Percentiles rank a stretch among this genome's conserved stretches.
Evolutionary conservation across 2,888 invertebrate species (phyloP).

Genomic region (Leucania comma): DNA sequence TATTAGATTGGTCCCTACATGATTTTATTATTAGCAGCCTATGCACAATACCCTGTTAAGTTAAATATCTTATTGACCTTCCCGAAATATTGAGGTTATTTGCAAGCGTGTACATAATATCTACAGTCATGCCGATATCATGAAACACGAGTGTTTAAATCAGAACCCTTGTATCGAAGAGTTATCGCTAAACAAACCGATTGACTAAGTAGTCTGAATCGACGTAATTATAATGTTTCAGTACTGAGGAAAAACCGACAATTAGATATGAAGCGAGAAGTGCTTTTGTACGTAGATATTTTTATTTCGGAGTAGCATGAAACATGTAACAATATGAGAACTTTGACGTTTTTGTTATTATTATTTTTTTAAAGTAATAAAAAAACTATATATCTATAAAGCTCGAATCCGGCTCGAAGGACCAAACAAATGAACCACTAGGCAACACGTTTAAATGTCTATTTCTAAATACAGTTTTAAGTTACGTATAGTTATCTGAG

Average conservation of each 20-base stretch:
- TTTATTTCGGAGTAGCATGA: background rate
- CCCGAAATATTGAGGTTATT: conserved; percentile 7
- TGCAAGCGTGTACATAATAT: background rate
- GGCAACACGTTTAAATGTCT: too few relatives aligned
- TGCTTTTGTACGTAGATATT: background rate
- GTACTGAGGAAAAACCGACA: conserved; percentile 61
- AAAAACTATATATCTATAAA: too few relatives aligned
- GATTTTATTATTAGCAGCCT: background rate
- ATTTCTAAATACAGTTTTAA: too few relatives aligned
- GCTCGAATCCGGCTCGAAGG: background rate
- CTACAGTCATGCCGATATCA: conserved; percentile 27
- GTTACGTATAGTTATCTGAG: too few relatives aligned
- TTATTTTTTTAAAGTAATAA: background rate
- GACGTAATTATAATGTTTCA: conserved; percentile 30
- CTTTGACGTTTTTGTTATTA: background rate
- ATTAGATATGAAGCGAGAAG: conserved; percentile 45
- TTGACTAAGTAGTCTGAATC: conserved; percentile 14
- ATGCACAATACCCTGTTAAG: background rate
- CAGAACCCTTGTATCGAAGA: conserved; percentile 68
- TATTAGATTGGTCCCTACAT: background rate
- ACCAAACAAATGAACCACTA: background rate
- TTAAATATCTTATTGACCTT: conserved; percentile 5
- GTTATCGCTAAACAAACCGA: conserved; percentile 66
- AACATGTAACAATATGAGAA: background rate
- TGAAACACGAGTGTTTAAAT: conserved; percentile 70